phyloP scores from a whole-genome alignment of 2,113 vertebrate genomes.

The Gobius niger region DNA sequence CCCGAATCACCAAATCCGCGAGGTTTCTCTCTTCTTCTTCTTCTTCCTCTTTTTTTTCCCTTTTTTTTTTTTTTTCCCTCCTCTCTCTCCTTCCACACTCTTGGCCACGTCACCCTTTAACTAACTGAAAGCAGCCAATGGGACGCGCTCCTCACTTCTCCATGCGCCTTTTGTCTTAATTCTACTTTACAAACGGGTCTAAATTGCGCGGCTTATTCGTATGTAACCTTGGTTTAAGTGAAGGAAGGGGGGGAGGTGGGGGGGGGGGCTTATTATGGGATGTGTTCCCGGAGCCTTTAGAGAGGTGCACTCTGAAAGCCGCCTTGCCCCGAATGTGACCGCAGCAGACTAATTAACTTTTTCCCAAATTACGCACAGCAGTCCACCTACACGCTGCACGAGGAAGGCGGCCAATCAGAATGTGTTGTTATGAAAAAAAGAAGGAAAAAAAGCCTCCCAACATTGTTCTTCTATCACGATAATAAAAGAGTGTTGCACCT shows the following conservation, averaged over 20 bases:
- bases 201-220: conserved; percentile 62
- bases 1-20: background rate
- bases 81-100: background rate
- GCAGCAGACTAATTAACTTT: conserved; percentile 72
- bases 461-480: conserved; percentile 25
- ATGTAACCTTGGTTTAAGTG: conserved; percentile 71
- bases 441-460: conserved; percentile 34
- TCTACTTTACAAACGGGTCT: conserved; percentile 49
- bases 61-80: background rate
- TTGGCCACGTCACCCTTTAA: conserved; percentile 8
- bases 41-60: background rate
- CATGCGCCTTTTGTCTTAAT: conserved; percentile 46
- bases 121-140: conserved; percentile 7
- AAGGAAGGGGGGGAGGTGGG: conserved; percentile 59
- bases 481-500: conserved; percentile 18
- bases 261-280: conserved; percentile 65
- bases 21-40: background rate
- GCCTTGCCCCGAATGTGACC: conserved; percentile 74
- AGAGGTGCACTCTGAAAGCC: conserved; percentile 69
- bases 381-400: conserved; percentile 2
- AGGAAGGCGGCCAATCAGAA: conserved; percentile 27
- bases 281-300: conserved; percentile 64
- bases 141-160: background rate
- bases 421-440: conserved; percentile 31
- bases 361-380: conserved; percentile 70